Evolutionary conservation across 2,888 invertebrate genomes (phyloP).

Genomic region (Matsumyia berberina): DNA sequence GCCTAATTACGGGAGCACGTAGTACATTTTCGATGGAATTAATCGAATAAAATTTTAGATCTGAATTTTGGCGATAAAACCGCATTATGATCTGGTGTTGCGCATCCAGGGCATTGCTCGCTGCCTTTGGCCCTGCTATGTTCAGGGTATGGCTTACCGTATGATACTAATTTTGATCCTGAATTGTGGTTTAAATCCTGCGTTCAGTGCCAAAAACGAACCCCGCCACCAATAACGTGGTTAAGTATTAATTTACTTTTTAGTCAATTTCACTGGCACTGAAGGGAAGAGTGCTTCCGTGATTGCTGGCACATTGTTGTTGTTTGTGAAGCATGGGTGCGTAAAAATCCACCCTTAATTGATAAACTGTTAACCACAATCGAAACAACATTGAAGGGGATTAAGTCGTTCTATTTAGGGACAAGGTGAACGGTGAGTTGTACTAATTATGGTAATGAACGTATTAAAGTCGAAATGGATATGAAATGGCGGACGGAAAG

Average conservation of each 20-base stretch:
- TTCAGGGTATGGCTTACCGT: conserved; percentile 23
- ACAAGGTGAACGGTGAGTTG: background rate
- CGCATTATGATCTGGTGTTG: conserved; percentile 47
- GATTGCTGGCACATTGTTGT: background rate
- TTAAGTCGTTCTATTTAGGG: conserved; percentile 5
- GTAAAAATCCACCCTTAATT: conserved; percentile 26
- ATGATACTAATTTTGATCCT: conserved; percentile 54
- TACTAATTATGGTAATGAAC: no score
- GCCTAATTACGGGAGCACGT: conserved; percentile 58
- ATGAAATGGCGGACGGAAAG: no score
- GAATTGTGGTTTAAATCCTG: conserved; percentile 56
- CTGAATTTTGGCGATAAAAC: conserved; percentile 49
- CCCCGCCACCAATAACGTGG: conserved; percentile 51
- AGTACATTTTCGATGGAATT: conserved; percentile 43
- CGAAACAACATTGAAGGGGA: conserved; percentile 6
- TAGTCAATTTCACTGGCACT: conserved; percentile 18
- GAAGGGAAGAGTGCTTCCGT: background rate
- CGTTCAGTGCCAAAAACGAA: conserved; percentile 22
- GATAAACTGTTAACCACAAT: conserved; percentile 33
- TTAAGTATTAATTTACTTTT: conserved; percentile 62
- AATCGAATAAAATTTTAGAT: conserved; percentile 57
- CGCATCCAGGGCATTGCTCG: conserved; percentile 3
- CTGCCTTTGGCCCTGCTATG: no score
- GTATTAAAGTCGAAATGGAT: no score
- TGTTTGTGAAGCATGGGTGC: conserved; percentile 1